These are phyloP conservation scores for Phaethornis superciliosus DNA, from an alignment of 2,113 vertebrate species.

Conservation along the genomic window DNA sequence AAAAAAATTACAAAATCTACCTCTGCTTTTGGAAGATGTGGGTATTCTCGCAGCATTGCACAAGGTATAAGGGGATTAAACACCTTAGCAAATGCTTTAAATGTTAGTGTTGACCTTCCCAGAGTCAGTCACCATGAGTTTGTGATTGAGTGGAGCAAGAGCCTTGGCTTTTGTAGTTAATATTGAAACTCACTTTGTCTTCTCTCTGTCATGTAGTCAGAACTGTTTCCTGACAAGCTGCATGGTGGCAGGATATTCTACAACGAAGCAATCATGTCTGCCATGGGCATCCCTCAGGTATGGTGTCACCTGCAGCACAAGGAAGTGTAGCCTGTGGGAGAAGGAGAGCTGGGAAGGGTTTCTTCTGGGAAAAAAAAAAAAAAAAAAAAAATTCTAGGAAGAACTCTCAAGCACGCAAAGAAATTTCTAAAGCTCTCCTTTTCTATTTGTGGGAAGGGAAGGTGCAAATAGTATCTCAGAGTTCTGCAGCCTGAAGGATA, in stretches of 20 bases:
- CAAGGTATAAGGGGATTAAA: not conserved
- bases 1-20: not conserved
- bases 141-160: not conserved
- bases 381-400: not conserved
- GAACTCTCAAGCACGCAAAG: not conserved
- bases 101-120: not conserved
- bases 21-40: not conserved
- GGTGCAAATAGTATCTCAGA: not conserved
- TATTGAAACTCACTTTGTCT: not conserved
- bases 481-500: not conserved
- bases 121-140: fast-evolving
- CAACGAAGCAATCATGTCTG: slow-evolving; percentile 87
- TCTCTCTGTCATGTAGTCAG: slow-evolving; percentile 67
- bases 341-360: not conserved
- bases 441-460: not conserved
- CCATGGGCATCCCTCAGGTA: slow-evolving; percentile 88
- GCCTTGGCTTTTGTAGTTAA: fast-evolving
- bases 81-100: not conserved
- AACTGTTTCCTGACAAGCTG: slow-evolving; percentile 88
- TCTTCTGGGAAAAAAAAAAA: not conserved
- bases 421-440: not conserved
- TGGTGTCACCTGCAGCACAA: not conserved
- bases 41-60: not conserved
- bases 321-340: fast-evolving
- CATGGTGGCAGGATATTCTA: slow-evolving; percentile 87